These are phyloP conservation scores for Myathropa florea DNA, from an alignment of 2,888 invertebrate species.

Conservation along the genomic window DNA sequence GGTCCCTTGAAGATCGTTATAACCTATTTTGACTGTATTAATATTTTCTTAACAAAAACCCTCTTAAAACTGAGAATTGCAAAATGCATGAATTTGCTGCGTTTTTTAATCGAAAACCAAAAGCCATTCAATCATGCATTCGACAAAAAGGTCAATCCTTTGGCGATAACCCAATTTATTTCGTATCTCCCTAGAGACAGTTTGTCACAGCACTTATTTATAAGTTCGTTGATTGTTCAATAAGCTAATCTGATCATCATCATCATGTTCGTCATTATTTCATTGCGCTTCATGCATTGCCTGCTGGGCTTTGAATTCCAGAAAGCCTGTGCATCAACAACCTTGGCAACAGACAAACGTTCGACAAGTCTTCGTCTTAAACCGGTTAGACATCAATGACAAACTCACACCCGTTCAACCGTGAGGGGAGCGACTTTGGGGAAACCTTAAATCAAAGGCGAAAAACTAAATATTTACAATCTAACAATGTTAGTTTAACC, in stretches of 20 bases:
- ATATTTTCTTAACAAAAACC: no score
- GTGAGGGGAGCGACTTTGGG: background rate
- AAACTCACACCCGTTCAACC: background rate
- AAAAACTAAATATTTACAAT: conserved; percentile 60
- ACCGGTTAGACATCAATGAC: conserved; percentile 7
- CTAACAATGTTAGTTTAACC: conserved; percentile 60
- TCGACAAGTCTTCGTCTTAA: conserved; percentile 1
- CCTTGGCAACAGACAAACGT: conserved; percentile 40
- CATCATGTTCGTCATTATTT: conserved; percentile 40
- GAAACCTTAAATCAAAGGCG: conserved; percentile 58
- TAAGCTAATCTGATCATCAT: conserved; percentile 30
- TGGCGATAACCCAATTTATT: conserved; percentile 55
- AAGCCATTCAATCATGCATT: background rate
- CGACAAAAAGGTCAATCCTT: conserved; percentile 61
- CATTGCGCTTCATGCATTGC: conserved; percentile 4
- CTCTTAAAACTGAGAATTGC: background rate
- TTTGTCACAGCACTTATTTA: background rate
- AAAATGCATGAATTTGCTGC: background rate
- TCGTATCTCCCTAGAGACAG: conserved; percentile 13
- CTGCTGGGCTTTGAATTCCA: background rate
- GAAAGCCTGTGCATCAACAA: conserved; percentile 22
- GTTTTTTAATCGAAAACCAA: background rate
- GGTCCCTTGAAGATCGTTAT: no score
- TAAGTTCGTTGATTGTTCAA: no score
- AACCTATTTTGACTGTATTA: no score